Conservation (phyloP, 2,797 vertebrate genomes). For the Limosa lapponica region DNA sequence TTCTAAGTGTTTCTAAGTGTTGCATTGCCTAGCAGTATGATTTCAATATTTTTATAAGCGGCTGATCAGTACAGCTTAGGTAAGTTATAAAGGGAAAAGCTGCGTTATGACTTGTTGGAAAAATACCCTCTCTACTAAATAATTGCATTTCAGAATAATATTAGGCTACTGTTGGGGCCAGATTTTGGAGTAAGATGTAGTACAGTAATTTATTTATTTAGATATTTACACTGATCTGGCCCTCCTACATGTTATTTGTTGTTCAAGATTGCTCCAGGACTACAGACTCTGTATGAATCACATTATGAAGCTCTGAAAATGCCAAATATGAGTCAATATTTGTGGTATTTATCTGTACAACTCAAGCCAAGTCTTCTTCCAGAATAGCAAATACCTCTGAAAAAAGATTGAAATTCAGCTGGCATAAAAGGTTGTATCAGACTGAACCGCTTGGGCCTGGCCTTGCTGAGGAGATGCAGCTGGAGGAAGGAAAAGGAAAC, state of each 20-base stretch:
- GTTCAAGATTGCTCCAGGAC: neutral
- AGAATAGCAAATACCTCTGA: neutral
- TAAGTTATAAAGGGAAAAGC: neutral
- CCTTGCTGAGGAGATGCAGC: neutral
- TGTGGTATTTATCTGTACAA: conserved; percentile 37
- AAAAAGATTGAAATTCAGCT: conserved; percentile 5
- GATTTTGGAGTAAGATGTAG: neutral
- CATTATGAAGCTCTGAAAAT: conserved; percentile 36
- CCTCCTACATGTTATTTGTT: conserved; percentile 4
- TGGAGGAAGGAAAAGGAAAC: neutral
- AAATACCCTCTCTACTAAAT: neutral
- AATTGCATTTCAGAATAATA: neutral
- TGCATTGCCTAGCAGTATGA: neutral
- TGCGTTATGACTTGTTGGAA: neutral
- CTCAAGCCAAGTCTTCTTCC: neutral
- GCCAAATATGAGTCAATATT: conserved; percentile 52
- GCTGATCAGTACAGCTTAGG: neutral
- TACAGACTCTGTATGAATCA: neutral
- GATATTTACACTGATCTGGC: neutral
- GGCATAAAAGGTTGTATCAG: neutral
- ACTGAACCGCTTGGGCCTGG: neutral
- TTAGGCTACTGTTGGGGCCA: neutral
- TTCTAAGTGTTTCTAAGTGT: neutral
- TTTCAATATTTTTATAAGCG: neutral
- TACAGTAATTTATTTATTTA: neutral